Evolutionary conservation across 64 coral and sea anemone genomes (phyloP), one percentile per base, ranked within the genome.

Genomic region (Actinia equina): DNA sequence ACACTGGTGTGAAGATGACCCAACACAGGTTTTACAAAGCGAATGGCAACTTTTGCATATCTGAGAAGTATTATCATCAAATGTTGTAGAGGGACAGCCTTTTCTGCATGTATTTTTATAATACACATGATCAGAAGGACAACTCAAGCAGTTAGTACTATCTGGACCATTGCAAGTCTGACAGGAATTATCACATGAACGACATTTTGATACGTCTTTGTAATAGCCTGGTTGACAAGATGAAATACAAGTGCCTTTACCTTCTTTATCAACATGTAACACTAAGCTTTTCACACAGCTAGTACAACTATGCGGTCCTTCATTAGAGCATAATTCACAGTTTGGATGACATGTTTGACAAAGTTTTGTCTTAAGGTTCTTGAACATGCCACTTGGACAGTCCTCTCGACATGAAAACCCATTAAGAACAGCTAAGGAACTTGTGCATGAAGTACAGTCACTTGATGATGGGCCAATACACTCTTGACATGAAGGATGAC

Each of bases 331-430:
- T 1, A 89, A 83, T 77, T 77, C 64, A 82, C 97, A 99, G 8
- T 63, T 93, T 16, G 97, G 97, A 76, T 99, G 93, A 41, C 97
- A 99, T 74, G 80, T 93, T 59, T 95, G 93, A 69, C 97, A 99
- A 20, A 85, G 37, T 1, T 88, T 86, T 85, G 90, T 83, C 26
- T 85, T 27, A 4, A 23, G 62, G 64, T 95, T 93, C 17, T 86
- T 87, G 70, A 88, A 95, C 79, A 76, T 88, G 58, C 91, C 93
- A 18, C 37, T 52, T n/a, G 90, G 87, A 44, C 97, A 99, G 9
- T 95, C 79, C 42, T 79, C 58, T 55, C n/a, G 74, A 71, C 97
- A 99, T 3, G 93, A 84, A 83, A 92, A 93, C 0, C 93, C 93
- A 74, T 85, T 51, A 81, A 99, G 89, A 17, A 80, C 88, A 13